Conservation (phyloP, 2,797 vertebrate genomes). For the Phyllotis vaccarum region DNA sequence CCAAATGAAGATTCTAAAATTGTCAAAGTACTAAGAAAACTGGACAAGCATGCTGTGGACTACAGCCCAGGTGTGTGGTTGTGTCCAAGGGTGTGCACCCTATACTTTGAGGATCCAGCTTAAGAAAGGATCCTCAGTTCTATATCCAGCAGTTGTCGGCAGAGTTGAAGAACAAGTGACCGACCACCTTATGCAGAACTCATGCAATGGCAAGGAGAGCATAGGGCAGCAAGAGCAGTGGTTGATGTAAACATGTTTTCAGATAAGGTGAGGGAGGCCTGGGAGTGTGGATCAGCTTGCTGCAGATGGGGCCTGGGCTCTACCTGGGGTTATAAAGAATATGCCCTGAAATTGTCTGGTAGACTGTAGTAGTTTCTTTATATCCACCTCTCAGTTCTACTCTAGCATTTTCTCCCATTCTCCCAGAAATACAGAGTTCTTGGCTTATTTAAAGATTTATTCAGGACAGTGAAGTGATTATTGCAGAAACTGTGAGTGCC, state of each 20-base stretch:
- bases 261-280: neutral
- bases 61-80: neutral
- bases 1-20: neutral
- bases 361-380: accelerated
- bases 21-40: neutral
- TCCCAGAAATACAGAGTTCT: neutral
- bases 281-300: neutral
- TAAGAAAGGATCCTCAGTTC: neutral
- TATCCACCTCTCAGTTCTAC: neutral
- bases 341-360: constrained; percentile 7
- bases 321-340: neutral
- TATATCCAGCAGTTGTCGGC: accelerated
- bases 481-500: neutral
- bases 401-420: neutral
- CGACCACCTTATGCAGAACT: neutral
- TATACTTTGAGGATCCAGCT: neutral
- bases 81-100: neutral
- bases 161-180: neutral
- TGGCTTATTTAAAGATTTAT: neutral
- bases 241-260: neutral
- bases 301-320: neutral
- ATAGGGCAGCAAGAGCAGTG: accelerated
- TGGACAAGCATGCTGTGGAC: accelerated
- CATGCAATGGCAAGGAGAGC: neutral
- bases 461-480: neutral